Base-by-base conservation (phyloP, 2,888 invertebrate genomes). In the Lasioglossum vierecki region DNA sequence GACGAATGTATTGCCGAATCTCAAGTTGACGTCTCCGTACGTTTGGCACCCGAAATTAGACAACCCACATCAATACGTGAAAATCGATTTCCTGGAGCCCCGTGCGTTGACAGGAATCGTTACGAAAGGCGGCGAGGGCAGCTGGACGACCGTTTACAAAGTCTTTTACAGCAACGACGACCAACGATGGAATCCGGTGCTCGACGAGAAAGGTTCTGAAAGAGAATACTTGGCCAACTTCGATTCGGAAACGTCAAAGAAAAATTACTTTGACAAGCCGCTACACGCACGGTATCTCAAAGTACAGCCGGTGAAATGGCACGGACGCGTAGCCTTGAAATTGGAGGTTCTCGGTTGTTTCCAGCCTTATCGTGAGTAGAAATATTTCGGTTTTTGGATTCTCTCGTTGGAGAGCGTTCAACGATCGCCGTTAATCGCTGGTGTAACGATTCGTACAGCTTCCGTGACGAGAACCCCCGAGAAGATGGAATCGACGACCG, bases 311-410 rank as follows among this genome's bases (percentile, higher is more conserved):
- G 92, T 96, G 0, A 96, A 97, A 78, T 98, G 98, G 98, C 96
- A 97, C 66, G 95, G 96, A 6, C 96, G 96, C 84, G 97, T 98
- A 53, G 97, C 97, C 89, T 95, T 98, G 94, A 96, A 97, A 82
- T 95, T 97, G 0, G 98, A 98, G 91, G 96, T 98, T 0, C 95
- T 97, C 22, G 98, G 98, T 9, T 98, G 98, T 93, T 98, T 96
- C 90, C 95, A 96, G 88, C 97, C 97, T 2, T 98, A 98, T 93
- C 96, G 96, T 96, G 95, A 96, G 87, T 85, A 22, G 39, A 41
- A 4, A 6, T 1, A 46, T 4, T 11, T 60, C 46, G 46, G 15
- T 46, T 0, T 15, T 15, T 46, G 13, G 46, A 46, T 46, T 46
- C 15, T 46, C 18, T 18, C 6, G 18, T 22, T 71, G 13, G 8